These are phyloP conservation scores for Pelobates cultripes DNA, from an alignment of 2,797 vertebrate genomes.

Conservation along the genomic window DNA sequence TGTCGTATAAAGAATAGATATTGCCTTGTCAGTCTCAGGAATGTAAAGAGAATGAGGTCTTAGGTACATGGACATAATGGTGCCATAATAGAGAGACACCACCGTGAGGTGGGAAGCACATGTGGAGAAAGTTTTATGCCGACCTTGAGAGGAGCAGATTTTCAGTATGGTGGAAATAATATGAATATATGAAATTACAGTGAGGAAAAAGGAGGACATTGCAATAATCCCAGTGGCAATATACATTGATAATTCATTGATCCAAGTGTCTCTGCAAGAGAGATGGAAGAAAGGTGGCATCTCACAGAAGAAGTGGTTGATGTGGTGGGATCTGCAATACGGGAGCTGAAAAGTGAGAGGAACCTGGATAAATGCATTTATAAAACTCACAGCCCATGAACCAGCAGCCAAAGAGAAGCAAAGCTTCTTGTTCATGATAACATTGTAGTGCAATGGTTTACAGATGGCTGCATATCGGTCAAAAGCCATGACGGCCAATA, in stretches of 20 bases:
- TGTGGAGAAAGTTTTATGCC: neutral
- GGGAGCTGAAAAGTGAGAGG: neutral
- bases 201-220: neutral
- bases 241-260: conserved; percentile 11
- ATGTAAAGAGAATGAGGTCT: neutral
- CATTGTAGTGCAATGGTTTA: no score
- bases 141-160: conserved; percentile 6
- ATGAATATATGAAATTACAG: conserved; percentile 13
- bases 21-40: neutral
- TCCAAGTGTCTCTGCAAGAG: conserved; percentile 20
- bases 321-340: no score
- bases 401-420: neutral
- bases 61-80: conserved; percentile 26
- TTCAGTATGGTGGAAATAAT: conserved; percentile 34
- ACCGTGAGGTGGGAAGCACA: neutral
- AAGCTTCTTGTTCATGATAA: conserved; percentile 12
- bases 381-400: conserved; percentile 1
- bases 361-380: neutral
- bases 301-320: conserved; percentile 10
- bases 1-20: conserved; percentile 17
- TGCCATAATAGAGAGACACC: neutral
- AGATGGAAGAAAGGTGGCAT: conserved; percentile 10
- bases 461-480: no score
- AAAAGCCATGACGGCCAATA: neutral
- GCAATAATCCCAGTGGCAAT: neutral